Evolutionary conservation across 53 echinoderm and acorn worm genomes (phyloP), one percentile per base, ranked within the genome.

Genomic region (Temnopleurus reevesii): DNA sequence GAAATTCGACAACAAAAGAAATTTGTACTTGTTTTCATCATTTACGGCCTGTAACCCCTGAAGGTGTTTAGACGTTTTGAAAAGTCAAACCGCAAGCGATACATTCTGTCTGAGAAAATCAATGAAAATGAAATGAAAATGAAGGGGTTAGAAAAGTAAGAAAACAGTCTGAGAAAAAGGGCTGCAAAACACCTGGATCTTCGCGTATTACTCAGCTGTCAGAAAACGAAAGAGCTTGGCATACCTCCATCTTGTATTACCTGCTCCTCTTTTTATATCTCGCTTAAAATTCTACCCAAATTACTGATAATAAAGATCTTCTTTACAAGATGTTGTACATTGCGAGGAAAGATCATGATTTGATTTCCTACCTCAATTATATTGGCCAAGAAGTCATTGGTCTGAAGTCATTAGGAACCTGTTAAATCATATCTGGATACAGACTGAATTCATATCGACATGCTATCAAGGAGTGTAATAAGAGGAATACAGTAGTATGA

Each of bases 1-100:
- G 76, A 76, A 17, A 24, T n/a, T 24, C 49, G 4, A 46, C 79
- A 46, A 79, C 79, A 79, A 79, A 79, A 79, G 79, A 79, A 79
- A 79, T 79, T 46, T 79, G 49, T 49, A 47, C 79, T 47, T 79
- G 79, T 79, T 79, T 79, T 79, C 79, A 49, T 79, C 79, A 79
- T 79, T 79, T 79, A 79, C 15, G 49, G 46, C 79, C 79, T 47
- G 28, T 26, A 46, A 24, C 79, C 79, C 79, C 30, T n/a, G 49
- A 30, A 79, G 79, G 79, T 79, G 79, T 79, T 49, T 79, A 30
- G 49, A 79, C 49, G 13, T 79, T n/a, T 28, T 47, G 79, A 79
- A 30, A 79, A 79, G 79, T 79, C 79, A 79, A 79, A 79, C 79
- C 79, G 19, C 46, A 47, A 47, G 79, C 46, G 79, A 79, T 79